Base-by-base conservation (phyloP, 2,888 invertebrate species). In the Trissolcus brochymenae region DNA sequence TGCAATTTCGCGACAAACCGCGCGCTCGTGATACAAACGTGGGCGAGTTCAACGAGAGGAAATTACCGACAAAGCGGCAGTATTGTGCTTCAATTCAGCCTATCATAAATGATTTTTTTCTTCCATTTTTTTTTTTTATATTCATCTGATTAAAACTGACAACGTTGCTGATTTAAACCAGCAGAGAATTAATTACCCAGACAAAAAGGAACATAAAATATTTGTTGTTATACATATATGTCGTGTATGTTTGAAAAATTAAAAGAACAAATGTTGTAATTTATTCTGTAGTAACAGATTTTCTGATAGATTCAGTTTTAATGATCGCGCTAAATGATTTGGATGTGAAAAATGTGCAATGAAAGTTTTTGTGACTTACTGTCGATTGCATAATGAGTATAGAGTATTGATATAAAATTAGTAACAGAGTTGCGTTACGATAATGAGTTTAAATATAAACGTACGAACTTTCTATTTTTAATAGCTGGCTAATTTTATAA, bases 31-130 rank as follows among this genome's bases (percentile, higher is more conserved):
- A 62, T 56, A 56, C 50, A 54, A 71, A 57, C 70, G 76, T 76
- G 70, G 64, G 70, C 76, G 70, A 68, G 55, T 65, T 70, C 55
- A 65, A 60, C 65, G 59, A 57, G 75, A 64, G 59, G 43, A 50
- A 68, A 68, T 49, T 59, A 41, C 70, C 76, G 70, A 70, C 76
- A 76, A 76, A 75, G 75, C 74, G 41, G 14, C 21, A 16, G 46
- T 40, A 43, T 43, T 66, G 40, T 41, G 21, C 59, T 41, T 53
- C 35, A 35, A 35, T 35, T 35, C 35, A 35, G 35, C 35, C 35
- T 35, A 35, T 35, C 35, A 9, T 43, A 46, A 14, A 46, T 46
- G 0, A 46, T 46, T 16, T 16, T 6, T 46, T 46, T 16, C n/a
- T 46, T 6, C 7, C 1, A 4, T 29, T 6, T 1, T 6, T 1